A percentile compares a stretch with the other conserved stretches of the same genome.
phyloP scores from a whole-genome alignment of 2,113 vertebrate genomes.

The Cichladusa arquata region DNA sequence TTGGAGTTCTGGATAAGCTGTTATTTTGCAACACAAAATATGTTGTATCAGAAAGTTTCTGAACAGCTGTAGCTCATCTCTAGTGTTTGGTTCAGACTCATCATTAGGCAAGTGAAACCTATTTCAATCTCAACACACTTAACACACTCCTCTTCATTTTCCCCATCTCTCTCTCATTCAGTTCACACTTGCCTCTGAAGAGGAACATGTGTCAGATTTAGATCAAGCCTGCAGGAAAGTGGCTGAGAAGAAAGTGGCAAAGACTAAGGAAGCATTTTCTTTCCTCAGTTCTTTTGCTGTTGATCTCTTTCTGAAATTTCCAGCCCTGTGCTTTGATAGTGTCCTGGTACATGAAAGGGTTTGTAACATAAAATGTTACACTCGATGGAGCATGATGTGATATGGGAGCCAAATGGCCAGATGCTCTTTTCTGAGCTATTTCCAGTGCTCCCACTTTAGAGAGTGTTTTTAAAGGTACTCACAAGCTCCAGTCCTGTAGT shows the following conservation, averaged over 20 bases:
- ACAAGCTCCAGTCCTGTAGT: background rate
- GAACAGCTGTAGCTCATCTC: constrained; percentile 26
- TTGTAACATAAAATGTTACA: constrained; percentile 51
- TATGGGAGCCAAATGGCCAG: constrained; percentile 54
- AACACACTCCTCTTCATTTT: background rate
- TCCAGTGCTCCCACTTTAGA: constrained; percentile 31
- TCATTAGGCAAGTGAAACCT: constrained; percentile 10
- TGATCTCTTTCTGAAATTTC: constrained; percentile 11
- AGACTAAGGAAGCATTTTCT: background rate
- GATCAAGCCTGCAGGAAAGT: background rate
- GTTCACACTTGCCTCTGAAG: background rate
- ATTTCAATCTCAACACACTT: background rate
- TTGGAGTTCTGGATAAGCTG: background rate
- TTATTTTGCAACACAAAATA: background rate
- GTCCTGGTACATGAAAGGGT: constrained; percentile 41
- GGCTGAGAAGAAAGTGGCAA: background rate
- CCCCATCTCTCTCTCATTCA: background rate
- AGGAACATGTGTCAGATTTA: background rate
- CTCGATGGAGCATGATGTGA: constrained; percentile 28
- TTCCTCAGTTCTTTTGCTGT: background rate
- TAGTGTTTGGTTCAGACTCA: background rate
- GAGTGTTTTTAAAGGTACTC: background rate
- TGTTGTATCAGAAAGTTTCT: background rate
- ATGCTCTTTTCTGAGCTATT: constrained; percentile 55
- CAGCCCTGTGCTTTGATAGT: constrained; percentile 38